Percentiles rank a stretch among this genome's conserved stretches.
Evolutionary conservation across 2,888 invertebrate genomes (phyloP).

Genomic region (Ochlodes sylvanus): DNA sequence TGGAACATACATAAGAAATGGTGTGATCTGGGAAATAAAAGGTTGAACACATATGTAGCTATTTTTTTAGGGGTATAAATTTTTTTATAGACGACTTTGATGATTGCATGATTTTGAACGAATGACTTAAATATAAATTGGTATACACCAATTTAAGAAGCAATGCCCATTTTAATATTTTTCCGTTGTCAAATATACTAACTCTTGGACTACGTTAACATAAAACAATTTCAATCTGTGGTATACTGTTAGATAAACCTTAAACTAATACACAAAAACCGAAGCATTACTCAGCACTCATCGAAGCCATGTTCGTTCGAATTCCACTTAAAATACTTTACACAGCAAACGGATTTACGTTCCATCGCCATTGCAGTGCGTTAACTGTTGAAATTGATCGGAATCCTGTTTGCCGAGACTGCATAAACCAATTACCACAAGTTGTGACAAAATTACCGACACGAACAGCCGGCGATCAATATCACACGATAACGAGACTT

Average conservation of each 20-base stretch:
- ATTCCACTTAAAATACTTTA: constrained; percentile 14
- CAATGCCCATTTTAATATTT: no score
- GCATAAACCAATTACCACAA: constrained; percentile 30
- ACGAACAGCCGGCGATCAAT: constrained; percentile 23
- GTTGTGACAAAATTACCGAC: constrained; percentile 36
- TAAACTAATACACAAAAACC: background rate
- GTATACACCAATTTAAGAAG: no score
- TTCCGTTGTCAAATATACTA: no score
- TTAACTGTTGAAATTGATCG: constrained; percentile 15
- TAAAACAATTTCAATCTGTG: background rate
- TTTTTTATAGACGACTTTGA: no score
- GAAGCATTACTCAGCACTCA: background rate
- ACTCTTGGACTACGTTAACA: no score
- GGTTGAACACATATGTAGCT: no score
- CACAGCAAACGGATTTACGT: constrained; percentile 5
- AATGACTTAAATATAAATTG: no score
- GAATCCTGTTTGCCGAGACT: constrained; percentile 31
- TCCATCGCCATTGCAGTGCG: background rate
- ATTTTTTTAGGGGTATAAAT: no score
- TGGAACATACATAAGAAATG: no score
- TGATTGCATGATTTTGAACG: no score
- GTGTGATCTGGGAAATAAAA: no score
- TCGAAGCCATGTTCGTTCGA: background rate
- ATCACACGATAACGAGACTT: constrained; percentile 39
- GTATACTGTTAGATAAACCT: background rate